Conservation (phyloP, 2,797 vertebrate species). For the Eulemur rubriventer region DNA sequence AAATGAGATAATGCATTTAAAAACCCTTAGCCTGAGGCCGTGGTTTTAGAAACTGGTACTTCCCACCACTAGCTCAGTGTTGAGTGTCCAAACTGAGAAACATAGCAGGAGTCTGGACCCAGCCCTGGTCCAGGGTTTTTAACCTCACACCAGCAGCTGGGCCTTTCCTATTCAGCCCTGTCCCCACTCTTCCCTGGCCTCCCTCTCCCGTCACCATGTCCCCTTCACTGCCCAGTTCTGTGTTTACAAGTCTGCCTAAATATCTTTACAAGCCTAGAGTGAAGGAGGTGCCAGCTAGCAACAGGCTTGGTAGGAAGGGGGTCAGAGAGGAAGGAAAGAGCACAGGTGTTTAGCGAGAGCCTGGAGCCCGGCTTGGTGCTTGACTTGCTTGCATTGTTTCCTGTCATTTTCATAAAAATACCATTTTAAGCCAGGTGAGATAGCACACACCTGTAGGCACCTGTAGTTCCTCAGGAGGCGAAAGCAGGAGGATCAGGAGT, state of each 20-base stretch:
- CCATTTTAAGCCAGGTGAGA: background rate
- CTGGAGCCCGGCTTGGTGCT: background rate
- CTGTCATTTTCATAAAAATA: background rate
- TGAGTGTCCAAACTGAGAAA: background rate
- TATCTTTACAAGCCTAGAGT: background rate
- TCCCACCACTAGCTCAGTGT: background rate
- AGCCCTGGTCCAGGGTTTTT: background rate
- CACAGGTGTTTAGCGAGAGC: background rate
- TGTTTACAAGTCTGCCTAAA: background rate
- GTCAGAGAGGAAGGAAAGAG: background rate
- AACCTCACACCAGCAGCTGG: background rate
- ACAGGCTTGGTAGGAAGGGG: background rate
- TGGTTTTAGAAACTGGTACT: background rate
- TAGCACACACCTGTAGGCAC: background rate
- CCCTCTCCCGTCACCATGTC: background rate
- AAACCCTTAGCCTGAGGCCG: background rate
- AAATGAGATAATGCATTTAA: background rate
- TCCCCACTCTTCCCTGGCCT: background rate
- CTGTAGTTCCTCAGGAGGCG: background rate
- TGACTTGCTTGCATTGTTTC: background rate
- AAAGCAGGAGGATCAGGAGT: background rate
- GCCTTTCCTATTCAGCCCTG: background rate
- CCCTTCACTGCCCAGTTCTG: background rate
- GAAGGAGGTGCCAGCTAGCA: background rate
- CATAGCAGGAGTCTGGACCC: background rate